These are phyloP conservation scores for Tipula confusa DNA, from an alignment of 2,888 invertebrate species.

Conservation along the genomic window DNA sequence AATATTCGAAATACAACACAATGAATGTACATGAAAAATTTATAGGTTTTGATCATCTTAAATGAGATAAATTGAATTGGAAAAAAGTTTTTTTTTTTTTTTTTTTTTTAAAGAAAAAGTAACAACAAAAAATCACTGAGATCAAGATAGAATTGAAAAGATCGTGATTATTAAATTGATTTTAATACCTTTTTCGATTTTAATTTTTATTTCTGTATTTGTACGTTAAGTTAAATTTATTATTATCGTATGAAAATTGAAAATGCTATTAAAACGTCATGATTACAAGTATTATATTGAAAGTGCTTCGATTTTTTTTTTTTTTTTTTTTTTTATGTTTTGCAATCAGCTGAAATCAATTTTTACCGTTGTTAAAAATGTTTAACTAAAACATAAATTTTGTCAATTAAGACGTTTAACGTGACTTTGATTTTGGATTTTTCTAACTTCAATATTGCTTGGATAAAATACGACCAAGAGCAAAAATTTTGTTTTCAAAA, in stretches of 20 bases:
- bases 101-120: not conserved
- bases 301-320: not conserved
- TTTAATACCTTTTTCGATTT: constrained; percentile 20
- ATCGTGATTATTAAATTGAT: constrained; percentile 16
- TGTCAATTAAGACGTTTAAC: not conserved
- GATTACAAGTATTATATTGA: not conserved
- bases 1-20: not conserved
- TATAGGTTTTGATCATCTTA: constrained; percentile 20
- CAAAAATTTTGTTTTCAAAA: not conserved
- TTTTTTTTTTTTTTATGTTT: not conserved
- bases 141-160: constrained; percentile 1
- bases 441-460: no score
- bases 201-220: not conserved
- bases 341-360: not conserved
- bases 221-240: not conserved
- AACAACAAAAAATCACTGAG: constrained; percentile 12
- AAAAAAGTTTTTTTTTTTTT: no score
- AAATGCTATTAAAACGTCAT: constrained; percentile 9
- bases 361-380: not conserved
- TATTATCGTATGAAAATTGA: not conserved
- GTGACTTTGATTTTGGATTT: not conserved
- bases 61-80: not conserved
- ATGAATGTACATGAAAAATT: constrained; percentile 25
- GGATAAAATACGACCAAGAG: no score
- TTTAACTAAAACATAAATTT: not conserved